phyloP scores from a whole-genome alignment of 2,888 invertebrate genomes.

The Dolichomitus sp. region DNA sequence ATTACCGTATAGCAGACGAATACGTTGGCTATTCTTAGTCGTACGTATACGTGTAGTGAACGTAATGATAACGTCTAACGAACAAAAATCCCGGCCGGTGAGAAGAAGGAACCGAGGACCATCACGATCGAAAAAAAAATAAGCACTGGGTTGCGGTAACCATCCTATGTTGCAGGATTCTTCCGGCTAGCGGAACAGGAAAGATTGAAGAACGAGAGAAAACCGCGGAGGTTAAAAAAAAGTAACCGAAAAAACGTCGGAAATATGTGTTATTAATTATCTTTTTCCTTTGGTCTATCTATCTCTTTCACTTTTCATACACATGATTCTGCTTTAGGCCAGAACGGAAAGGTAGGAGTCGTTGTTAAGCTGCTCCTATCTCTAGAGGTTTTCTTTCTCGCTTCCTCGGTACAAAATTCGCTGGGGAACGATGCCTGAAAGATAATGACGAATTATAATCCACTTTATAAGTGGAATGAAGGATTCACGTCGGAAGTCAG shows the following conservation, averaged over 20 bases:
- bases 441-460: conserved; percentile 26
- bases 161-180: background rate
- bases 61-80: conserved; percentile 1
- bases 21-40: background rate
- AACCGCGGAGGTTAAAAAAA: conserved; percentile 41
- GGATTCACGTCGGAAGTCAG: background rate
- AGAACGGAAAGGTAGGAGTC: background rate
- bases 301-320: conserved; percentile 15
- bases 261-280: conserved; percentile 66
- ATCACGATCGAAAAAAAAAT: background rate
- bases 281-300: conserved; percentile 34
- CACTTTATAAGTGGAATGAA: conserved; percentile 34
- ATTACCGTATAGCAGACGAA: conserved; percentile 1
- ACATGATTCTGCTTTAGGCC: background rate
- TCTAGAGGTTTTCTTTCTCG: background rate
- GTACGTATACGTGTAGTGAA: background rate
- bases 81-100: conserved; percentile 6
- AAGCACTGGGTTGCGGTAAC: background rate
- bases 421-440: background rate
- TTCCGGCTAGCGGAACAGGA: background rate
- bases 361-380: background rate
- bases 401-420: background rate
- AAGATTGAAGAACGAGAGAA: conserved; percentile 22
- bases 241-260: conserved; percentile 58
- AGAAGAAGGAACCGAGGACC: conserved; percentile 6